Percentiles rank a stretch among this genome's conserved stretches.
Evolutionary conservation across 2,888 invertebrate species (phyloP).

Genomic region (Tipula helvola): DNA sequence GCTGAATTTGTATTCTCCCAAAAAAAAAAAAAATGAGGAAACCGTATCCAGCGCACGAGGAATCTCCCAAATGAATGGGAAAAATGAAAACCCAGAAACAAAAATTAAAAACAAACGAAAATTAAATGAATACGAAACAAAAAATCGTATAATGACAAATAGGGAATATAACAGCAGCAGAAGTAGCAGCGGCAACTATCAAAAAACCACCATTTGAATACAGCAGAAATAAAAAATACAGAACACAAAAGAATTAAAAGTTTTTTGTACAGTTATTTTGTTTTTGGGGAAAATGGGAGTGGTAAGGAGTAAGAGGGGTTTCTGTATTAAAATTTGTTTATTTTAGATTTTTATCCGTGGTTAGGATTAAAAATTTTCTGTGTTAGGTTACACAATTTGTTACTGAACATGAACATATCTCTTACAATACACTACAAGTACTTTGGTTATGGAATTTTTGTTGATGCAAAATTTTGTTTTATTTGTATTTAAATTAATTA

Average conservation of each 20-base stretch:
- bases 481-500: neutral
- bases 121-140: neutral
- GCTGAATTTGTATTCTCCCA: neutral
- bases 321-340: neutral
- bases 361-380: neutral
- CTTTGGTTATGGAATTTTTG: neutral
- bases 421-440: neutral
- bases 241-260: neutral
- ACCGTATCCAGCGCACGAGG: neutral
- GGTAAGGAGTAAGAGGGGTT: neutral
- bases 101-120: neutral
- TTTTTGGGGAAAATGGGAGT: neutral
- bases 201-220: neutral
- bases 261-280: neutral
- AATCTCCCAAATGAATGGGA: neutral
- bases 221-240: neutral
- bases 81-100: neutral
- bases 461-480: neutral
- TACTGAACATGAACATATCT: neutral
- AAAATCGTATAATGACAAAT: neutral
- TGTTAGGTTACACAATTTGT: neutral
- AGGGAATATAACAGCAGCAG: neutral
- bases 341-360: neutral
- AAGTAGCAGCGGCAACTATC: neutral
- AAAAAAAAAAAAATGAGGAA: neutral